Conservation (phyloP, 2,113 vertebrate genomes). For the Holacanthus passer region DNA sequence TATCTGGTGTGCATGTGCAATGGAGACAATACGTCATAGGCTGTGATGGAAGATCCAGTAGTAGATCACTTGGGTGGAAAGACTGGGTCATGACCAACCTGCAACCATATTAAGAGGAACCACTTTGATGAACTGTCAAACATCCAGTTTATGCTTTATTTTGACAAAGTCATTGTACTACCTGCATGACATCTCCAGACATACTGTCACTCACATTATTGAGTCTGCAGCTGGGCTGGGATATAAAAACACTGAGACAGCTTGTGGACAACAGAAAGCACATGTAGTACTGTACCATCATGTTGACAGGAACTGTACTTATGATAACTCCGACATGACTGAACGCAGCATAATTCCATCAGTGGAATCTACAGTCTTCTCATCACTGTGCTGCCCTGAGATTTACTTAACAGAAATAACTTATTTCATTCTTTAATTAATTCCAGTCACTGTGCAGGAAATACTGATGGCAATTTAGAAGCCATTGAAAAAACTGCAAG, state of each 20-base stretch:
- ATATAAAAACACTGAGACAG: slow-evolving; percentile 2
- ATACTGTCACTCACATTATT: background rate
- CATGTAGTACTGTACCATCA: no score
- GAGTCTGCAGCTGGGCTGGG: background rate
- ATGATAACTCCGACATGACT: no score
- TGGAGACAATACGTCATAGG: background rate
- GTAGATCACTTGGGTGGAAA: background rate
- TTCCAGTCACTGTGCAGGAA: background rate
- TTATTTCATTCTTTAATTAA: background rate
- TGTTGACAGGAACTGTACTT: no score
- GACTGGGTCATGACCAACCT: no score
- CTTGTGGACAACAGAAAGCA: background rate
- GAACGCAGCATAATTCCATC: no score
- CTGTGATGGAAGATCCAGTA: background rate
- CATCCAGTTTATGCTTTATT: no score
- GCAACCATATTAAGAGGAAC: no score
- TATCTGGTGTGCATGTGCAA: no score
- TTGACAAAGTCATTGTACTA: background rate
- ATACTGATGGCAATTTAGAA: background rate
- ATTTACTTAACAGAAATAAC: background rate
- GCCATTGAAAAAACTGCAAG: no score
- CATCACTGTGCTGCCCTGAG: background rate
- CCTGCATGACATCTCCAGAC: background rate
- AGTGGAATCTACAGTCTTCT: no score
- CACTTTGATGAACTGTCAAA: background rate